Base-by-base conservation (phyloP, 2,888 invertebrate genomes). In the Tachystola acroxantha region DNA sequence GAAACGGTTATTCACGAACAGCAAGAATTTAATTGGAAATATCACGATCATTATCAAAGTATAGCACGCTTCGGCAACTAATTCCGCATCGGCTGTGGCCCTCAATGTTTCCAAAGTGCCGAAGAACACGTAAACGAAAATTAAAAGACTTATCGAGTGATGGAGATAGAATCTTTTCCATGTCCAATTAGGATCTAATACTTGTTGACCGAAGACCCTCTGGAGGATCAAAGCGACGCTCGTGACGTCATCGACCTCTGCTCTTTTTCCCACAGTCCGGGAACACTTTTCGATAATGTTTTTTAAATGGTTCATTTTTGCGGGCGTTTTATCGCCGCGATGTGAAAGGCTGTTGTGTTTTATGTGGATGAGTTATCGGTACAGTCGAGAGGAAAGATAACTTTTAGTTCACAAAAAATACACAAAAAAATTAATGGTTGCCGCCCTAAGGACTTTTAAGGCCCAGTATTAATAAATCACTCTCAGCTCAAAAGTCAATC, bases 101-200 rank as follows among this genome's bases (percentile, higher is more conserved):
- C 48, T 47, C 0, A 76, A 38, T 9, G 67, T 48, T 12, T 67
- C 54, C 3, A 64, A 22, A 1, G 79, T 81, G 1, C 81, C 81
- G 2, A 70, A 36, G 27, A 64, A 42, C 0, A 74, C 65, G 35
- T 82, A 81, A 25, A 60, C 41, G 1, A 61, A 37, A 2, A 79
- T 42, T n/a, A 42, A 10, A 0, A 56, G 22, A 30, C 45, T 52
- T 1, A 63, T 36, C 7, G 70, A 14, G 34, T 72, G 64, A 37
- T 67, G 53, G 1, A 50, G 14, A 10, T 37, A 48, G 42, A 51
- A 62, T 25, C 45, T 61, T 40, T 42, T 63, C 63, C 64, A 72
- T 10, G 56, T 57, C 81, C 81, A 81, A 19, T 58, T 48, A 1
- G 76, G 68, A 32, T 78, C 57, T 3, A 80, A 48, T 16, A 79